phyloP scores from a whole-genome alignment of 2,797 vertebrate species.

The Microctenopoma lineatum region DNA sequence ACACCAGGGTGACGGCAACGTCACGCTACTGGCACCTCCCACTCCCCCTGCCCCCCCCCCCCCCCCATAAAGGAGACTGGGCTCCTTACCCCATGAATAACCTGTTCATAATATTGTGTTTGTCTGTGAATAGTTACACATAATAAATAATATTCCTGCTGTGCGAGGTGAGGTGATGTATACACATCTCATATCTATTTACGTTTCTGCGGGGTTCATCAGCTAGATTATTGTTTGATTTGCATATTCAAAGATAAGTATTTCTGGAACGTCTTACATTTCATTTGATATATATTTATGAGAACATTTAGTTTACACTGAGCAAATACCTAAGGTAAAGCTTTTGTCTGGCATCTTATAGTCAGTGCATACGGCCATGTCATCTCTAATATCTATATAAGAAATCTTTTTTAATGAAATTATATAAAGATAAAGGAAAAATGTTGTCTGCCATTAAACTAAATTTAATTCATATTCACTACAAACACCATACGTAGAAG shows the following conservation, averaged over 20 bases:
- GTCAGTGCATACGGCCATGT: too few species aligned
- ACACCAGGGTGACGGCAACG: constrained; percentile 74
- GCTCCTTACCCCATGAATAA: constrained; percentile 8
- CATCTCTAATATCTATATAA: too few species aligned
- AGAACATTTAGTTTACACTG: neutral
- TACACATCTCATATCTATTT: neutral
- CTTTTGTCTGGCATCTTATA: too few species aligned
- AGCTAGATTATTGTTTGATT: too few species aligned
- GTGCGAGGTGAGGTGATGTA: neutral
- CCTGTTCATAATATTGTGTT: neutral
- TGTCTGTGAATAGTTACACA: neutral
- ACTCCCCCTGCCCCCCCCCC: constrained; percentile 32
- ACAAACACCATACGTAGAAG: neutral
- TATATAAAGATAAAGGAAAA: neutral
- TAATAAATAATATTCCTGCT: neutral
- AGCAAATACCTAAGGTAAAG: too few species aligned
- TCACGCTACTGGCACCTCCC: constrained; percentile 77
- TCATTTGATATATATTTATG: neutral
- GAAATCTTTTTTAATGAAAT: too few species aligned
- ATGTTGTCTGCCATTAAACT: neutral
- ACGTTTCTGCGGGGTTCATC: too few species aligned
- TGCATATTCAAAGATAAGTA: neutral
- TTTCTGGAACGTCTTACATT: neutral
- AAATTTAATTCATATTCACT: neutral
- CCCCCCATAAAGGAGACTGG: neutral